phyloP scores from a whole-genome alignment of 2,888 invertebrate genomes.

The Perizoma affinitatum region DNA sequence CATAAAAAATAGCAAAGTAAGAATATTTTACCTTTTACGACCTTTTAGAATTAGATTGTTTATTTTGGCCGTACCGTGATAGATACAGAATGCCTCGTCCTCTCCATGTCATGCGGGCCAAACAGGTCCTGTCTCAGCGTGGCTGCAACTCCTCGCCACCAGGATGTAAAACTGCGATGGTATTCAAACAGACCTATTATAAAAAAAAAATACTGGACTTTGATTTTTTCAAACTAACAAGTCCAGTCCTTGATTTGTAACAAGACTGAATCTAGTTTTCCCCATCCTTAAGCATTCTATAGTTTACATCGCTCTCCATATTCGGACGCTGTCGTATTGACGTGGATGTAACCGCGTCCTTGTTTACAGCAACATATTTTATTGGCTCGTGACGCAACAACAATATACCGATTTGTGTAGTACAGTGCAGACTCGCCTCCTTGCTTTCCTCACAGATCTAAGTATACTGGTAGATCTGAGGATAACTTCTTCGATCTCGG shows the following conservation, averaged over 20 bases:
- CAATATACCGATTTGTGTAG: conserved; percentile 57
- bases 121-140: conserved; percentile 20
- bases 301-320: conserved; percentile 35
- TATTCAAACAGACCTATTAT: no score
- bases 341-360: conserved; percentile 57
- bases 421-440: conserved; percentile 44
- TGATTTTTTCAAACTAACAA: conserved; percentile 1
- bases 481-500: no score
- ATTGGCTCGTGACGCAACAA: conserved; percentile 69
- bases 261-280: conserved; percentile 15
- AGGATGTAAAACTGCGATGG: no score
- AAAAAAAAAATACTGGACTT: no score
- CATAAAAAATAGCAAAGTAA: no score
- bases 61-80: no score
- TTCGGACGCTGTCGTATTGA: conserved; percentile 47
- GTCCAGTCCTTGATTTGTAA: background rate
- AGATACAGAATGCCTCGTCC: no score
- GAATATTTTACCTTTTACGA: no score
- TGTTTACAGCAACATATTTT: conserved; percentile 66
- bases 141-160: background rate
- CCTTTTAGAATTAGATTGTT: no score
- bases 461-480: no score
- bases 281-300: conserved; percentile 35
- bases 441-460: no score
- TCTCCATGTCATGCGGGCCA: no score